Evolutionary conservation across 2,888 invertebrate genomes (phyloP), one percentile per base, ranked within the genome.

Genomic region (Thymelicus acteon): DNA sequence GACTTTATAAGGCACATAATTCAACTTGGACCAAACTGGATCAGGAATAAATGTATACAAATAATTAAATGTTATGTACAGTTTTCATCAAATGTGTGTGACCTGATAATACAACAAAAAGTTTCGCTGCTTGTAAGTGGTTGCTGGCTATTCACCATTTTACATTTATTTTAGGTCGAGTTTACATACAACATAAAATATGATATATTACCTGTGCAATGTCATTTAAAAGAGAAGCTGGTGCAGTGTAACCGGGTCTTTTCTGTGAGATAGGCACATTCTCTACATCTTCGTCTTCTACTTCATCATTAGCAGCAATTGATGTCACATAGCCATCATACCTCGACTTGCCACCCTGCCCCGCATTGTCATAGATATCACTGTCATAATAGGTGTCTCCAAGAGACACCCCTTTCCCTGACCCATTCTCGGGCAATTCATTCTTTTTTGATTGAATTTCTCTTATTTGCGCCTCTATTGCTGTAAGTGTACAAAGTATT

Each of bases 301-400:
- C 96, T 89, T 99, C 99, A 92, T 99, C 99, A 87, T 98, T 98
- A 0, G 98, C 97, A 61, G 98, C 98, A 87, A 99, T 99, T 0
- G 99, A 99, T 68, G 98, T 98, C 78, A 98, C 98, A 88, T 99
- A 99, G 44, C 98, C 98, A 84, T 98, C 98, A 89, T 97, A 98
- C 83, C 98, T 97, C 71, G 96, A 96, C 81, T 96, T 97, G 60
- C 94, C 95, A 58, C 92, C 94, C 74, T 95, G 95, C 6, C 89
- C 91, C 4, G 94, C 89, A 73, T 95, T 96, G 86, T 98, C 98
- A 87, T 99, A 99, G 76, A 99, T 97, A 80, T 99, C 99, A 84
- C 97, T 96, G 89, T 99, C 99, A 91, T 96, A 98, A 86, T 97
- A 98, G 75, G 96, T 95, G 79, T 98, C 98, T 63, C 98, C 97